phyloP scores from a whole-genome alignment of 2,888 invertebrate genomes.

The Ecliptopera silaceata region DNA sequence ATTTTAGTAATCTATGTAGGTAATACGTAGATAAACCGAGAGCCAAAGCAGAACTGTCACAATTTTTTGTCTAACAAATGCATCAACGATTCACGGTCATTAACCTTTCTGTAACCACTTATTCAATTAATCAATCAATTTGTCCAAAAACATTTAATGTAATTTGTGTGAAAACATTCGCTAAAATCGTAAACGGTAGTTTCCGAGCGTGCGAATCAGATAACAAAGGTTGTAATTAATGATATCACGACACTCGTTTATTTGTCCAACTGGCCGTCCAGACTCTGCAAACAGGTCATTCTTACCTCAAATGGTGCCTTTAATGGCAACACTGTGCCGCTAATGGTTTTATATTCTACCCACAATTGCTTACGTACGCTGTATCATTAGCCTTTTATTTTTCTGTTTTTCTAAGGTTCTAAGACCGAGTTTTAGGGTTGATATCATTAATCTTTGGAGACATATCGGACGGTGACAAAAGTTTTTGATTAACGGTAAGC shows the following conservation, averaged over 20 bases:
- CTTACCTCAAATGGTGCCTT: constrained; percentile 55
- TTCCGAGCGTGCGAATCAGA: constrained; percentile 47
- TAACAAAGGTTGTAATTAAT: constrained; percentile 68
- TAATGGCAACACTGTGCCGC: constrained; percentile 49
- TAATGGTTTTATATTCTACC: constrained; percentile 67
- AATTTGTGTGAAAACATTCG: constrained; percentile 4
- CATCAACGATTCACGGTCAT: background rate
- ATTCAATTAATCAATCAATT: constrained; percentile 18
- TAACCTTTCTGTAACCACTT: background rate
- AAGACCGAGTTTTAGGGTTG: constrained; percentile 61
- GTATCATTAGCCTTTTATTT: constrained; percentile 73
- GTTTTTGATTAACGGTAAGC: constrained; percentile 70
- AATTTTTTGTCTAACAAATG: background rate
- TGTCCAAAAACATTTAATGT: background rate
- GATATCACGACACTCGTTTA: constrained; percentile 63
- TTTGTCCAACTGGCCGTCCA: constrained; percentile 67
- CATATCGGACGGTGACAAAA: constrained; percentile 64
- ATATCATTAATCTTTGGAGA: constrained; percentile 69
- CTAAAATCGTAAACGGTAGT: constrained; percentile 18
- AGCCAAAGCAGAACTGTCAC: too few relatives aligned
- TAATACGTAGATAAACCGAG: too few relatives aligned
- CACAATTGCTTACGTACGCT: constrained; percentile 70
- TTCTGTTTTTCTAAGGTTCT: constrained; percentile 70
- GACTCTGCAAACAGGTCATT: constrained; percentile 68
- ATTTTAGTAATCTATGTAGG: too few relatives aligned